phyloP scores from a whole-genome alignment of 2,797 vertebrate species.

The Microcaecilia unicolor region DNA sequence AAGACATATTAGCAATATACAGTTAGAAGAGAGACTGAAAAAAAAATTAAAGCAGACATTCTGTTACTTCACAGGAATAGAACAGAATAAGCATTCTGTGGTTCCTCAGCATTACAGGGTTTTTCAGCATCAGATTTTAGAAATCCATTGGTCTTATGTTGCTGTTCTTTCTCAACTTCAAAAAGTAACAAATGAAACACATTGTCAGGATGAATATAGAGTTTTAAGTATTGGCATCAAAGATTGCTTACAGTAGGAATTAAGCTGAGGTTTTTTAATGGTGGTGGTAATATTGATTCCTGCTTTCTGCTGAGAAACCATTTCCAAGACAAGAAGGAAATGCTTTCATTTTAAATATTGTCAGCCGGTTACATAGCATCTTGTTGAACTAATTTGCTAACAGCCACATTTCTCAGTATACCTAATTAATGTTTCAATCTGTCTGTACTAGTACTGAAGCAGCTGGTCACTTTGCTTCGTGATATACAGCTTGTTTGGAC shows the following conservation, averaged over 20 bases:
- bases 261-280: constrained; percentile 5
- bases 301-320: neutral
- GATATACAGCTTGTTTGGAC: neutral
- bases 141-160: too few species aligned
- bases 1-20: too few species aligned
- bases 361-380: neutral
- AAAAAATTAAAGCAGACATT: too few species aligned
- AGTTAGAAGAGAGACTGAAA: too few species aligned
- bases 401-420: neutral
- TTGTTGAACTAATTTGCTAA: constrained; percentile 9
- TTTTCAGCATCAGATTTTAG: too few species aligned
- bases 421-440: constrained; percentile 9
- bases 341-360: neutral
- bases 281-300: neutral
- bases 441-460: constrained; percentile 1
- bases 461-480: neutral
- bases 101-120: too few species aligned
- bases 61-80: too few species aligned
- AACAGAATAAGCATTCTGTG: too few species aligned
- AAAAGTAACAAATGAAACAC: too few species aligned
- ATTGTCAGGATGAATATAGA: too few species aligned
- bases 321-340: constrained; percentile 1
- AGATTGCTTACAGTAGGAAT: neutral
- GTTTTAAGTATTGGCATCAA: neutral
- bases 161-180: too few species aligned